These are phyloP conservation scores for Glyphotaelius pellucidus DNA, from an alignment of 2,888 invertebrate species.

Conservation along the genomic window DNA sequence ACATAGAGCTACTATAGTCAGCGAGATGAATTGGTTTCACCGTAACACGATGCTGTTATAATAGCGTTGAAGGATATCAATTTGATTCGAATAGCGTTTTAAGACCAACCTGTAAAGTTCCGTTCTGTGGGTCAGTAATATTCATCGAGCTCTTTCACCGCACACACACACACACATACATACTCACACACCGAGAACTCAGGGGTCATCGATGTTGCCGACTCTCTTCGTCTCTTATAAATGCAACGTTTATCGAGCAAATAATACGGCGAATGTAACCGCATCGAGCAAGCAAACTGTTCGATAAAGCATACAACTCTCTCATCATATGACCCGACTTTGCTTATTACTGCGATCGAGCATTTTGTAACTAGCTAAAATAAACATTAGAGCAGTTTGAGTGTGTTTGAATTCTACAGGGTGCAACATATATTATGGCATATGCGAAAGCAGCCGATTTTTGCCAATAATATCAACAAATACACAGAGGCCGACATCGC, in stretches of 20 bases:
- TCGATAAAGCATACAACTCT: neutral
- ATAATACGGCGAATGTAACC: neutral
- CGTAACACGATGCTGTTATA: conserved; percentile 46
- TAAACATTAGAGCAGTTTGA: neutral
- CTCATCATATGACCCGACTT: neutral
- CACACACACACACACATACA: conserved; percentile 18
- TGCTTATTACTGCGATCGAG: neutral
- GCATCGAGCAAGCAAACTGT: neutral
- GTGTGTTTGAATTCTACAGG: neutral
- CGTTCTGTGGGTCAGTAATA: conserved; percentile 22
- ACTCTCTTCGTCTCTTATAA: neutral
- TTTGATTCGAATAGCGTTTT: conserved; percentile 23
- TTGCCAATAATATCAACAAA: no score
- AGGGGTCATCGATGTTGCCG: conserved; percentile 29
- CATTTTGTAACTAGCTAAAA: neutral
- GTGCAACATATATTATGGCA: neutral
- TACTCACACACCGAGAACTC: neutral
- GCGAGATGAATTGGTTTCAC: conserved; percentile 35
- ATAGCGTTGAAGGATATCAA: conserved; percentile 15
- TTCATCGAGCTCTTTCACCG: conserved; percentile 35
- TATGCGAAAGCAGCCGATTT: no score
- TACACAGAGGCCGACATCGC: no score
- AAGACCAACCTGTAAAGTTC: conserved; percentile 17
- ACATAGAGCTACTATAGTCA: neutral
- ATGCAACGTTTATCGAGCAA: neutral